Conservation (phyloP, 1,140 invertebrate genomes). For the Drosophila kanapiae region DNA sequence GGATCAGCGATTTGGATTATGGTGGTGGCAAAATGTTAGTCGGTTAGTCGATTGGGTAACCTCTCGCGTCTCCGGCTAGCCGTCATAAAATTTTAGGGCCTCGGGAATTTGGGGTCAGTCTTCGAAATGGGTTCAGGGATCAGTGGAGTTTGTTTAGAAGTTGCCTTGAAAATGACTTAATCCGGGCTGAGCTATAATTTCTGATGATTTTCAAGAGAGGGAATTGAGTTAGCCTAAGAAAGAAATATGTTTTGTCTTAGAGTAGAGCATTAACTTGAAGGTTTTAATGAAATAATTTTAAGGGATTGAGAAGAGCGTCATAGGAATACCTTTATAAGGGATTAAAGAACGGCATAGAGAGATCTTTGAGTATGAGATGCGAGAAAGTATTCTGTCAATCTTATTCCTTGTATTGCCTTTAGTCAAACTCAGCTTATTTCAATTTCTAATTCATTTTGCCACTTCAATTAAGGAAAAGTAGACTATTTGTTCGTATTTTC, state of each 20-base stretch:
- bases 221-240: not conserved
- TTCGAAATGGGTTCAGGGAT: conserved; percentile 19
- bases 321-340: too few species aligned
- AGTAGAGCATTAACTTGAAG: too few species aligned
- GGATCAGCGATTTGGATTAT: conserved; percentile 28
- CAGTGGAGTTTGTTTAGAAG: conserved; percentile 13
- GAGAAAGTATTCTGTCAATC: too few species aligned
- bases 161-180: conserved; percentile 20
- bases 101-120: not conserved
- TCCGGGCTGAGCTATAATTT: conserved; percentile 1
- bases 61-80: conserved; percentile 17
- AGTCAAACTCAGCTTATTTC: too few species aligned
- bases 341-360: too few species aligned
- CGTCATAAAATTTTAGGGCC: conserved; percentile 2
- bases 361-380: too few species aligned
- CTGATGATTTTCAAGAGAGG: not conserved
- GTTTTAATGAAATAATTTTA: too few species aligned
- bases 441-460: not conserved
- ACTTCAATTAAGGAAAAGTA: not conserved
- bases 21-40: conserved; percentile 18
- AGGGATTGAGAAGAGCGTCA: too few species aligned
- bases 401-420: too few species aligned
- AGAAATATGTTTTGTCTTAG: not conserved
- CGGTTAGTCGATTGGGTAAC: conserved; percentile 27
- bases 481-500: not conserved